These are phyloP conservation scores for Dryoscopus gambensis DNA, from an alignment of 2,113 vertebrate genomes.

Conservation along the genomic window DNA sequence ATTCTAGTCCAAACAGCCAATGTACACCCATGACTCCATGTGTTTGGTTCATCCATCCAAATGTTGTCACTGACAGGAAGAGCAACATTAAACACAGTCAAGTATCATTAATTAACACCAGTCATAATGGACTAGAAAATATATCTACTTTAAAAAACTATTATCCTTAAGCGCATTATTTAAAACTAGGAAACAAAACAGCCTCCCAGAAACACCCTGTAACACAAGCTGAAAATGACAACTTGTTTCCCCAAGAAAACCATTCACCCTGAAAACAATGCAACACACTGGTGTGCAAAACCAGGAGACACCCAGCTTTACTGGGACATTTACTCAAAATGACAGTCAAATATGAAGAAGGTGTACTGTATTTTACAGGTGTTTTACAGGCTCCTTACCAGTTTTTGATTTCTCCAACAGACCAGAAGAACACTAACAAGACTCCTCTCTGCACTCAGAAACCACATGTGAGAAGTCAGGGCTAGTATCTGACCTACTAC, in stretches of 20 bases:
- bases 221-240: background rate
- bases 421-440: background rate
- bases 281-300: accelerated
- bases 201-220: accelerated
- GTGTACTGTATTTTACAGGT: background rate
- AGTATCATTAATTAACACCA: background rate
- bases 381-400: background rate
- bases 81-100: background rate
- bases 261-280: background rate
- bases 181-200: background rate
- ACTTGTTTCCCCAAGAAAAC: background rate
- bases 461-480: accelerated
- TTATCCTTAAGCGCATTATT: background rate
- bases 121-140: background rate
- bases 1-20: background rate
- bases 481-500: background rate
- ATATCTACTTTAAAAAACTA: background rate
- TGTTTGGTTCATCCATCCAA: background rate
- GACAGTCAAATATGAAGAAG: background rate
- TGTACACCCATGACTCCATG: background rate
- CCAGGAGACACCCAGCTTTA: background rate
- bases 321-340: background rate
- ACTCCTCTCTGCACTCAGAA: background rate
- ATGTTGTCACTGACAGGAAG: background rate
- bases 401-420: background rate